Evolutionary conservation across 1,140 invertebrate genomes (phyloP), one percentile per base, ranked within the genome.

Genomic region (Dinoponera quadriceps): DNA sequence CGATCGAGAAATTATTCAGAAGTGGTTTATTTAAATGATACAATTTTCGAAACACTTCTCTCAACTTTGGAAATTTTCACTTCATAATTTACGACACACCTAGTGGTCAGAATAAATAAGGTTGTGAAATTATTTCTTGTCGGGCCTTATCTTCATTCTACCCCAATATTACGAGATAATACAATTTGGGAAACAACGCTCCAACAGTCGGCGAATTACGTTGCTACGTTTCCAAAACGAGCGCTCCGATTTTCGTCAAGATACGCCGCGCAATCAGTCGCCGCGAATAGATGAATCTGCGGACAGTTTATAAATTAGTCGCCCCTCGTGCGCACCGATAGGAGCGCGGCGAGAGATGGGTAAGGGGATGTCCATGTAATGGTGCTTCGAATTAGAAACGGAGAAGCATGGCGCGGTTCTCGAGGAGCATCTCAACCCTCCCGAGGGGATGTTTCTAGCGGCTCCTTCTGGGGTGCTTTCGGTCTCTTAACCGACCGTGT

Each of bases 361-460:
- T 65, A 87, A 74, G 69, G 63, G 77, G 49, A 68, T 87, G 90
- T 88, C 78, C 78, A 85, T 89, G 83, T 68, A 84, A 89, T 83
- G 78, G 66, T 88, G 85, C 83, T 85, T 69, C 66, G 44, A 88
- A 88, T 88, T 88, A 88, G 60, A 44, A 88, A 74, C 72, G 60
- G 84, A 75, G 81, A 84, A 62, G 54, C 38, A 63, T 48, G 48
- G 20, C 60, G 25, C 38, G 33, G 33, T 82, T 65, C 38, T 66
- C 72, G 85, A 83, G 89, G 84, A 88, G 84, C 82, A 85, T 88
- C 88, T 86, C 83, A 88, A 87, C 85, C 68, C 74, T 89, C 88
- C 71, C 62, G 68, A 88, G 89, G 83, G 85, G 81, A 86, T 89
- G 89, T 90, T 88, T 82, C 60, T 49, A 77, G 81, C 48, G 75